Percentiles rank a stretch among this genome's conserved stretches.
These are phyloP conservation scores for Ochropleura plecta DNA, from an alignment of 2,888 invertebrate genomes.

Conservation along the genomic window DNA sequence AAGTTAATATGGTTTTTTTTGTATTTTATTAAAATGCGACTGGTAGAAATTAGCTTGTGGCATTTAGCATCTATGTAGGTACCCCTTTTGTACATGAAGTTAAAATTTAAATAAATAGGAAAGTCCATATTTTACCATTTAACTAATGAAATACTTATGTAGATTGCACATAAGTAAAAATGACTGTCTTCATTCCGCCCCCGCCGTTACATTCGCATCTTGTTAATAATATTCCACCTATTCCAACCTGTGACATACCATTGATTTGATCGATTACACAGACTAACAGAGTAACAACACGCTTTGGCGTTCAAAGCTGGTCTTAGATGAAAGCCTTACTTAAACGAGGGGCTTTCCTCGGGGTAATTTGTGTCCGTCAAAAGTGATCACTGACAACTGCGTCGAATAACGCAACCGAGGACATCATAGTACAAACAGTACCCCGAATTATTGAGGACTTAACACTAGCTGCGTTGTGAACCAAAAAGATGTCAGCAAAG, in stretches of 20 bases:
- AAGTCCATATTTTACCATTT: not conserved
- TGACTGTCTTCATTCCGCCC: not conserved
- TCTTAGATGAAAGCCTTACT: constrained; percentile 1
- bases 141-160: not conserved
- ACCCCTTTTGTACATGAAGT: too few species aligned
- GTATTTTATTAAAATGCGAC: too few species aligned
- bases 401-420: too few species aligned
- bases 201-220: not conserved
- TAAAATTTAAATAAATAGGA: not conserved
- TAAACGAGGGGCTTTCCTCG: not conserved
- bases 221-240: not conserved
- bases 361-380: too few species aligned
- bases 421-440: too few species aligned
- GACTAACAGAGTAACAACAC: not conserved
- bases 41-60: too few species aligned
- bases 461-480: too few species aligned
- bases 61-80: too few species aligned
- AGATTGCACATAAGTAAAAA: not conserved
- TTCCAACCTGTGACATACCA: not conserved
- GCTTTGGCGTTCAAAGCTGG: constrained; percentile 9
- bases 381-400: too few species aligned
- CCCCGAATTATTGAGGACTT: too few species aligned
- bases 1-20: too few species aligned
- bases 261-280: constrained; percentile 3
- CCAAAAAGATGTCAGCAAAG: too few species aligned